Conservation (phyloP, 2,113 vertebrate species). For the Protobothrops flavoviridis region DNA sequence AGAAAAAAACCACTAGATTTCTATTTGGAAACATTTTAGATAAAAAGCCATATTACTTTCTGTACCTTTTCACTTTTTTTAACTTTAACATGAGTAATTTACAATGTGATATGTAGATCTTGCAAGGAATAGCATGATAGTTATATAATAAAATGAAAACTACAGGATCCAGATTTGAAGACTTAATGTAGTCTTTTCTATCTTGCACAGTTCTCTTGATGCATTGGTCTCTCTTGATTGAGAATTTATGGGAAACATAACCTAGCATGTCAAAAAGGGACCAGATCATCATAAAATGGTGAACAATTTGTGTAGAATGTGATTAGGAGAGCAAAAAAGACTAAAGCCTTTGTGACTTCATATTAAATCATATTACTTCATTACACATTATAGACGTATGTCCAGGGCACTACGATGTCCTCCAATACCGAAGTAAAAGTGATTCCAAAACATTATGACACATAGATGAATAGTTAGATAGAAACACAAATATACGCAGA, state of each 20-base stretch:
- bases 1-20: background rate
- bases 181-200: background rate
- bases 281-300: background rate
- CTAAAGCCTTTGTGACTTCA: background rate
- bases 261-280: background rate
- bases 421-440: background rate
- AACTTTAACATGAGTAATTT: background rate
- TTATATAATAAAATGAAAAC: background rate
- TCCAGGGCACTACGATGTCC: background rate
- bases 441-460: background rate
- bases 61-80: background rate
- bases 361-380: background rate
- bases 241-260: background rate
- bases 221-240: background rate
- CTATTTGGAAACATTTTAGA: background rate
- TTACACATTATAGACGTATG: background rate
- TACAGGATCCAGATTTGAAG: background rate
- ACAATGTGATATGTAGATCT: background rate
- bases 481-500: background rate
- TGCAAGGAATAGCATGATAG: background rate
- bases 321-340: background rate
- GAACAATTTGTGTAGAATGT: background rate
- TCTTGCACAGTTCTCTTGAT: background rate
- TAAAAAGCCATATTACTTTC: background rate
- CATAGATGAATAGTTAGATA: background rate